Base-by-base conservation (phyloP, 2,797 vertebrate genomes). In the Karalla daura region DNA sequence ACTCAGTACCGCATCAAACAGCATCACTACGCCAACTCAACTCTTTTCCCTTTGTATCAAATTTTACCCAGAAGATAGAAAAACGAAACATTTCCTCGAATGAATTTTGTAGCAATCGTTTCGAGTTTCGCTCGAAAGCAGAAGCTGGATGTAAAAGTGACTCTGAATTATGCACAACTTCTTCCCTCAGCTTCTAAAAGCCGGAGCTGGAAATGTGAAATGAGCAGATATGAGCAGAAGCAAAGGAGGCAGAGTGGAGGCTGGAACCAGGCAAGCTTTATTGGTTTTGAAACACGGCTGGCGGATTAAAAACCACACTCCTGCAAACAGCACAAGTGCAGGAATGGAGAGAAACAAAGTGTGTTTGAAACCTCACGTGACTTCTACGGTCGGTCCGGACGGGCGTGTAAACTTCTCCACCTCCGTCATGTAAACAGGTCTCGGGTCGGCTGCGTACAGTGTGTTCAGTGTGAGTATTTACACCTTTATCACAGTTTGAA, bases 251-350 rank as follows among this genome's bases (percentile, higher is more conserved):
- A 46, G 27, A 55, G 0, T 17, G 4, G 21, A 53, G 21, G 18
- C 58, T 75, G 67, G 47, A 77, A 62, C 74, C 75, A 83, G 79
- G 73, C 74, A 86, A 81, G 60, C 62, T 84, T 88, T 84, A 84
- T 88, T 84, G 62, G 18, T 63, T 79, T 78, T 13, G 49, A 76
- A 85, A 75, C 65, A 74, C 63, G 37, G 74, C 79, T 67, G 64
- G 61, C 70, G 77, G 75, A 68, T 69, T n/a, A 65, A 63, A 76
- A 78, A 56, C n/a, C 40, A 54, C 40, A 44, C 5, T 58, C 66
- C 66, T 39, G 41, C 54, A 56, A 30, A 44, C 2, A 37, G 50
- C 56, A 63, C 41, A 10, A 67, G 35, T 53, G 62, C 63, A 23
- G 54, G 51, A 67, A 51, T 35, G 23, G 43, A 36, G 33, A n/a